Conservation (phyloP, 2,113 vertebrate genomes). For the Zosterops pallidus region DNA sequence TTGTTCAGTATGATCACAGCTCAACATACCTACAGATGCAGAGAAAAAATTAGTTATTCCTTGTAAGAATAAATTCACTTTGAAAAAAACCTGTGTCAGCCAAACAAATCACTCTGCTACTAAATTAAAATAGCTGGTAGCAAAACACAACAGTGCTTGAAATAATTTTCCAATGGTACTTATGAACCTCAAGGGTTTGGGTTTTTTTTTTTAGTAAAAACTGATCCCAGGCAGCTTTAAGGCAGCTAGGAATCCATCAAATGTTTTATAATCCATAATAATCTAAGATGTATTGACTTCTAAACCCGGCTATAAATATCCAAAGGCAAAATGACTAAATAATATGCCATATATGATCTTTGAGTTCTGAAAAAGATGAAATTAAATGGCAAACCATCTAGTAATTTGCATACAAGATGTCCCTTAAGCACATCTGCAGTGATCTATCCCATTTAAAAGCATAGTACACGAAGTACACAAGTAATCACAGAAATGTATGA, state of each 20-base stretch:
- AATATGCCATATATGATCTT: background rate
- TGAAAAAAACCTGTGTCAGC: background rate
- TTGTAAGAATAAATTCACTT: background rate
- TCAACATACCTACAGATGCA: background rate
- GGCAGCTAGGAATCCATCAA: background rate
- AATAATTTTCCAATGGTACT: background rate
- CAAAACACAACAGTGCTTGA: background rate
- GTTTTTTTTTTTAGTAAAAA: background rate
- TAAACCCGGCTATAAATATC: background rate
- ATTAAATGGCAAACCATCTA: background rate
- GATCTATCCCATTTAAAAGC: background rate
- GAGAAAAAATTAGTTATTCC: background rate
- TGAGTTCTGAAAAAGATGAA: background rate
- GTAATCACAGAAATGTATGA: background rate
- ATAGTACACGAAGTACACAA: background rate
- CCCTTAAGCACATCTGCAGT: background rate
- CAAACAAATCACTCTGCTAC: background rate
- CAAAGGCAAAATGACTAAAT: background rate
- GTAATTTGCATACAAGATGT: background rate
- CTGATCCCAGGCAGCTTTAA: background rate
- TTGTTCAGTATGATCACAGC: background rate
- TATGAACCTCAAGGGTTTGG: background rate
- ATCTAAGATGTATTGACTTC: background rate
- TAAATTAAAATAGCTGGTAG: background rate
- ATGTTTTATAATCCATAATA: background rate